These are phyloP conservation scores for Pogoniulus pusillus DNA, from an alignment of 2,797 vertebrate genomes.

Conservation along the genomic window DNA sequence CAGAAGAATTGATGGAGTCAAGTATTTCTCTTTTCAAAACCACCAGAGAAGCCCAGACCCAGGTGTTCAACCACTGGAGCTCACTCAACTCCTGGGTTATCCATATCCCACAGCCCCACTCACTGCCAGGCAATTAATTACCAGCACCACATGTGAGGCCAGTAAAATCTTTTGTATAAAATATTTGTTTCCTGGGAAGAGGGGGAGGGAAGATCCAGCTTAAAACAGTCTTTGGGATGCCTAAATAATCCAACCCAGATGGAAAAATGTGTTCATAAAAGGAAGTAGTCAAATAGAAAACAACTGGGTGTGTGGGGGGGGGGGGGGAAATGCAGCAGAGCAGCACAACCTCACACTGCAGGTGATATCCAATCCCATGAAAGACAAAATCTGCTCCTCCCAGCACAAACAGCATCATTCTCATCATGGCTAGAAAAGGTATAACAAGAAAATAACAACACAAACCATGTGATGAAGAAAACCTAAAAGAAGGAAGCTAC, in stretches of 20 bases:
- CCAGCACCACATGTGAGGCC: neutral
- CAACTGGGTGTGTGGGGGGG: neutral
- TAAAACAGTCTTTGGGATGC: neutral
- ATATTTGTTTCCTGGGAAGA: neutral
- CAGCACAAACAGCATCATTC: neutral
- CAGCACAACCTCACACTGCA: neutral
- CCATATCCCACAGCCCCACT: neutral
- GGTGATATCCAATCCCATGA: neutral
- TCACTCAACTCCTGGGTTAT: neutral
- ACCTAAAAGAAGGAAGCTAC: neutral
- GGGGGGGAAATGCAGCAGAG: neutral
- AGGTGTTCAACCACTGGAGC: neutral
- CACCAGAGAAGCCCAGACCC: neutral
- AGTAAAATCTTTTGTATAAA: neutral
- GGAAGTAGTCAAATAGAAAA: neutral
- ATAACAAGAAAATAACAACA: neutral
- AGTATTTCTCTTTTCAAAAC: neutral
- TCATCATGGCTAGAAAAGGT: fast-evolving
- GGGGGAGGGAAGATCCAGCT: neutral
- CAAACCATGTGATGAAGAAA: neutral
- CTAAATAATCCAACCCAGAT: constrained; percentile 21
- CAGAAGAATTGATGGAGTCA: neutral
- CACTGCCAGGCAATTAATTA: neutral
- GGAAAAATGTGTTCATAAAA: neutral
- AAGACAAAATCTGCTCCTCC: neutral